Conservation (phyloP, 2,888 invertebrate genomes). For the Diarsia brunnea region DNA sequence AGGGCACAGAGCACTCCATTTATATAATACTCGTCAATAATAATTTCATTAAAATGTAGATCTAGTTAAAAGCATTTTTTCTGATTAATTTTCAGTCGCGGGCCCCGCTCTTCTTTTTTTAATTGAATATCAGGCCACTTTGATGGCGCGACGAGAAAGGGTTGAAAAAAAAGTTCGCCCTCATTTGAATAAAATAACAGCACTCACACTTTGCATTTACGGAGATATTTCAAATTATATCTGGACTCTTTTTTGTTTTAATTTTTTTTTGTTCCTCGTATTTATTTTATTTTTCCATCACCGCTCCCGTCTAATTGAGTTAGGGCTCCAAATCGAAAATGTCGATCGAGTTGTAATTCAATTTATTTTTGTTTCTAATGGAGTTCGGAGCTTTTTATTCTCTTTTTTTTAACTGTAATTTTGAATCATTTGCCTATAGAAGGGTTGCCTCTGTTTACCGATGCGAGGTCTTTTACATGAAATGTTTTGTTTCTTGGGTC, state of each 20-base stretch:
- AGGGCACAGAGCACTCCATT: slow-evolving; percentile 78
- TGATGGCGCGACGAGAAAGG: slow-evolving; percentile 89
- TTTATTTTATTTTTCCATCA: slow-evolving; percentile 91
- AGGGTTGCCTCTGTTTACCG: slow-evolving; percentile 78
- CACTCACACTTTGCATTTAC: slow-evolving; percentile 91
- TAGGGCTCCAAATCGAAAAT: slow-evolving; percentile 90
- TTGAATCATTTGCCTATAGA: slow-evolving; percentile 84
- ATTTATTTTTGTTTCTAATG: slow-evolving; percentile 91
- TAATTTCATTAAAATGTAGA: slow-evolving; percentile 91
- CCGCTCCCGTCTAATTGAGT: slow-evolving; percentile 90
- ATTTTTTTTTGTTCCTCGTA: slow-evolving; percentile 89
- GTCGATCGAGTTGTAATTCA: slow-evolving; percentile 90
- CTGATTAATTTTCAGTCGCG: slow-evolving; percentile 91
- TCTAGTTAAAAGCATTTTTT: slow-evolving; percentile 91
- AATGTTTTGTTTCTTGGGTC: slow-evolving; percentile 65
- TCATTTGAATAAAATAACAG: slow-evolving; percentile 91
- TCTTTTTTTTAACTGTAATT: slow-evolving; percentile 86
- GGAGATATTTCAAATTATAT: slow-evolving; percentile 91
- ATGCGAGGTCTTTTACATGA: slow-evolving; percentile 69
- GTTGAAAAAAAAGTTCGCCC: slow-evolving; percentile 89
- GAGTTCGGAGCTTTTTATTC: slow-evolving; percentile 86
- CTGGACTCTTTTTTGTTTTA: slow-evolving; percentile 89
- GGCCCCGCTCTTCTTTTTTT: slow-evolving; percentile 88
- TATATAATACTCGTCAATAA: slow-evolving; percentile 90
- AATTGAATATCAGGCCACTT: slow-evolving; percentile 91